Conservation (phyloP, 2,888 invertebrate species). For the Euclidia mi region DNA sequence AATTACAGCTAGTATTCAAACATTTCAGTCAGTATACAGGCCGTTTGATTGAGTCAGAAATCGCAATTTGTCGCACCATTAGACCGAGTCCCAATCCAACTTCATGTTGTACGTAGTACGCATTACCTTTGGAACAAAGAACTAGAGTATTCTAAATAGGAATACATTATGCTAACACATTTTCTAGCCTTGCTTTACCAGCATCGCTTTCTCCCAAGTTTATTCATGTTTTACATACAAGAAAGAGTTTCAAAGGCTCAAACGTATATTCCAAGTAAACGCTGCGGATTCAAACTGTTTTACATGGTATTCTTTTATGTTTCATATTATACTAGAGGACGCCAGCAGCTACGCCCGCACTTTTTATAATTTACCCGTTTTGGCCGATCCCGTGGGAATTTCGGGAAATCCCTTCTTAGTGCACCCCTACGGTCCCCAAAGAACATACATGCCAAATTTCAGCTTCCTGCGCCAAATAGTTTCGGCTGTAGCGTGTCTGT, state of each 20-base stretch:
- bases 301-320: conserved; percentile 7
- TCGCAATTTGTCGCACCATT: conserved; percentile 1
- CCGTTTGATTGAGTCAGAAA: not conserved
- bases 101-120: conserved; percentile 2
- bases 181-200: not conserved
- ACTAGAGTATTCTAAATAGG: conserved; percentile 4
- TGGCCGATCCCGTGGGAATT: no score
- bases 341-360: no score
- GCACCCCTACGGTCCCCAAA: no score
- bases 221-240: conserved; percentile 14
- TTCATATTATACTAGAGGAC: no score
- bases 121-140: conserved; percentile 1
- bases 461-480: no score
- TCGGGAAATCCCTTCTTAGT: no score
- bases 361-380: no score
- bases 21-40: not conserved
- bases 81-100: not conserved
- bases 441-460: no score
- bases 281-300: conserved; percentile 9
- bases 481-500: no score
- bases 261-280: conserved; percentile 7
- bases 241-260: conserved; percentile 12
- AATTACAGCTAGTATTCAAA: not conserved
- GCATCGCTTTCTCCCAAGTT: conserved; percentile 8
- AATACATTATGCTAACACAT: conserved; percentile 14